Conservation (phyloP, 2,797 vertebrate species). For the Gymnocypris eckloni region DNA sequence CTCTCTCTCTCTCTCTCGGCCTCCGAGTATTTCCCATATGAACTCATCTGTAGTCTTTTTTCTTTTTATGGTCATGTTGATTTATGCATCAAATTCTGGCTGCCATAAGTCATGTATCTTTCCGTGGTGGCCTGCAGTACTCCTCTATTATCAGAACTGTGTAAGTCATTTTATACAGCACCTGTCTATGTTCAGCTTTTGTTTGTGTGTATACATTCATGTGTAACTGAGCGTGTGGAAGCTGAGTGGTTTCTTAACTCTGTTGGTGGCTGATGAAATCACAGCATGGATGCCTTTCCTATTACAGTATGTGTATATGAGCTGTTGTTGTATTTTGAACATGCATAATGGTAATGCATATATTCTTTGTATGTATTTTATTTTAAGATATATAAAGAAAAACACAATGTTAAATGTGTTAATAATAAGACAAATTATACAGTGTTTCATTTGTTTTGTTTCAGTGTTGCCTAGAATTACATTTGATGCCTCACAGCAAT, state of each 20-base stretch:
- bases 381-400: neutral
- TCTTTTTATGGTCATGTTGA: slow-evolving; percentile 18
- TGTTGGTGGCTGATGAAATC: slow-evolving; percentile 16
- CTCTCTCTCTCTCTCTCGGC: slow-evolving; percentile 5
- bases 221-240: slow-evolving; percentile 9
- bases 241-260: slow-evolving; percentile 19
- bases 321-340: neutral
- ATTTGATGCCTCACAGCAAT: neutral
- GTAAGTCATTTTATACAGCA: slow-evolving; percentile 23
- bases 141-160: neutral
- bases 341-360: neutral
- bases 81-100: neutral
- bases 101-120: neutral
- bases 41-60: slow-evolving; percentile 16
- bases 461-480: neutral
- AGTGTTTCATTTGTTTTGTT: neutral
- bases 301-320: slow-evolving; percentile 14
- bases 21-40: slow-evolving; percentile 17
- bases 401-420: neutral
- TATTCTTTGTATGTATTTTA: neutral
- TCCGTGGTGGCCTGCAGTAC: slow-evolving; percentile 6
- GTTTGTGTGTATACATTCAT: neutral
- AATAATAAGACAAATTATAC: neutral
- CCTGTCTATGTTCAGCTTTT: slow-evolving; percentile 5
- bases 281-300: slow-evolving; percentile 21